Percentiles rank a stretch among this genome's conserved stretches.
These are phyloP conservation scores for Zosterops pallidus DNA, from an alignment of 2,113 vertebrate species.

Conservation along the genomic window DNA sequence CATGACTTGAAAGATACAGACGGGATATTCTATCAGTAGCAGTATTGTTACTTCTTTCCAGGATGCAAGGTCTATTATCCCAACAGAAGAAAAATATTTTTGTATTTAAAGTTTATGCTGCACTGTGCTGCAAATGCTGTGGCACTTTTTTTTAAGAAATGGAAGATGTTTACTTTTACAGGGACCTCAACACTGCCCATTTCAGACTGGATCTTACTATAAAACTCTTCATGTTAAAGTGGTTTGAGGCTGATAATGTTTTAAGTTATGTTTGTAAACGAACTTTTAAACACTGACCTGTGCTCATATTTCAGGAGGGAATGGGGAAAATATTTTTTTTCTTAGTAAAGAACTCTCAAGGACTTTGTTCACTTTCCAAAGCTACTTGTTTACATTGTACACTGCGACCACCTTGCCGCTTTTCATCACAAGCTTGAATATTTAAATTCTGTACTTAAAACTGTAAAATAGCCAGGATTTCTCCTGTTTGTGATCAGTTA, in stretches of 20 bases:
- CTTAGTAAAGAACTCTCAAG: slow-evolving; percentile 82
- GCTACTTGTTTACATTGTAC: slow-evolving; percentile 97
- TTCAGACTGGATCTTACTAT: slow-evolving; percentile 90
- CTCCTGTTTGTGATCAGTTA: slow-evolving; percentile 83
- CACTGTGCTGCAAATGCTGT: slow-evolving; percentile 82
- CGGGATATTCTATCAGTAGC: slow-evolving; percentile 82
- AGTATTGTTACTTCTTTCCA: slow-evolving; percentile 86
- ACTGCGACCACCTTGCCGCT: slow-evolving; percentile 88
- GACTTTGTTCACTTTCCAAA: slow-evolving; percentile 93
- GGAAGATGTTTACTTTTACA: slow-evolving; percentile 88
- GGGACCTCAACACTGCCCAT: slow-evolving; percentile 90
- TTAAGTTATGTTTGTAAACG: slow-evolving; percentile 82
- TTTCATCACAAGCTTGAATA: slow-evolving; percentile 94
- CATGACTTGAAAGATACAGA: slow-evolving; percentile 88
- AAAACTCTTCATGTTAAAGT: slow-evolving; percentile 80
- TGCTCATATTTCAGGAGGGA: slow-evolving; percentile 79
- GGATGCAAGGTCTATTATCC: slow-evolving; percentile 84
- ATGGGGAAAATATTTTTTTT: slow-evolving; percentile 71
- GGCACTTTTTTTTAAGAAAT: slow-evolving; percentile 89
- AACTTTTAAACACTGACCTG: slow-evolving; percentile 76
- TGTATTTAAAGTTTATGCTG: slow-evolving; percentile 97
- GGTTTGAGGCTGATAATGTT: slow-evolving; percentile 82
- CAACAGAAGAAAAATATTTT: slow-evolving; percentile 92
- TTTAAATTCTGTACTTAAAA: slow-evolving; percentile 94
- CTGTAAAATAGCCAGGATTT: slow-evolving; percentile 88